Conservation (phyloP, 2,888 invertebrate species). For the Epinotia bilunana region DNA sequence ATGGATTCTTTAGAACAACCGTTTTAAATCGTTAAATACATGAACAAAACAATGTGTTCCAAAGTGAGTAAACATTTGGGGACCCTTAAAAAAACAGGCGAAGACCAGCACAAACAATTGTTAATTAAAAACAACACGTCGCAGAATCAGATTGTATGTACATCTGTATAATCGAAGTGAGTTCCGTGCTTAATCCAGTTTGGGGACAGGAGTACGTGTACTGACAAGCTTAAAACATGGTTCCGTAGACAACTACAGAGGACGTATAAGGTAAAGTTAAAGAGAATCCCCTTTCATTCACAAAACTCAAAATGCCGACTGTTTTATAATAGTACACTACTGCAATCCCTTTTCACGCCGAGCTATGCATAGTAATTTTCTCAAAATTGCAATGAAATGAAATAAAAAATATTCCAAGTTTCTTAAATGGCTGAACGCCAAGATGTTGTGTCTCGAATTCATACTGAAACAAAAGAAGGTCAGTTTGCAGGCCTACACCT, state of each 20-base stretch:
- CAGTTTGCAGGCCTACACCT: too few relatives aligned
- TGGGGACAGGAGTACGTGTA: neutral
- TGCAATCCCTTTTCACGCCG: too few relatives aligned
- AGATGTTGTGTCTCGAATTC: too few relatives aligned
- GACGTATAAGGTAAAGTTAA: too few relatives aligned
- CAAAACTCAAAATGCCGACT: too few relatives aligned
- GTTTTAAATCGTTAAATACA: constrained; percentile 19
- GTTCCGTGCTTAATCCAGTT: constrained; percentile 16
- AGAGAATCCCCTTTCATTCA: neutral
- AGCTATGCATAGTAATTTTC: too few relatives aligned
- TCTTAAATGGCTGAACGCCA: too few relatives aligned
- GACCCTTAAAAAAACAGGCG: constrained; percentile 21
- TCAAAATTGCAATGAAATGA: too few relatives aligned
- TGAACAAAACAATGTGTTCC: constrained; percentile 18
- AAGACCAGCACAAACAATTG: constrained; percentile 26
- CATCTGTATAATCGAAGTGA: constrained; percentile 29
- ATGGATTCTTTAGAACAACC: neutral
- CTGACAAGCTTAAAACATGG: constrained; percentile 3
- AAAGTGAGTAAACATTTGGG: constrained; percentile 24
- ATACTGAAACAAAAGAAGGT: too few relatives aligned
- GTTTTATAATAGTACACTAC: too few relatives aligned
- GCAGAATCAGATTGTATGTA: constrained; percentile 21
- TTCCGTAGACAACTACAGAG: neutral
- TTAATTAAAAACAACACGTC: constrained; percentile 35
- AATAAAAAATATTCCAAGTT: too few relatives aligned